Conservation (phyloP, 1,140 invertebrate genomes). For the Cyclargus thomasi region DNA sequence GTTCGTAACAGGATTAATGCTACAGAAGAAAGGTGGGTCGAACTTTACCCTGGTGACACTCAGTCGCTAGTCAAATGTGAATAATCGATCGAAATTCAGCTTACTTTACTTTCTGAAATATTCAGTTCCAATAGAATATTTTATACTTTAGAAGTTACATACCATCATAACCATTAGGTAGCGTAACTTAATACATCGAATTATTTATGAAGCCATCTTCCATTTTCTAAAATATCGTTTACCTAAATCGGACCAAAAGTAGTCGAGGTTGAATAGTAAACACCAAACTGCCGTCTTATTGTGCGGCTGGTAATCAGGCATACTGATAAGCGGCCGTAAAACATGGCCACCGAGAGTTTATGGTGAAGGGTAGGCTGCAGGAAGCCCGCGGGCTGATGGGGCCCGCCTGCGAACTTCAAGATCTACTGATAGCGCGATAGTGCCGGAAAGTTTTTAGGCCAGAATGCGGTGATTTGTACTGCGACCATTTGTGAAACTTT, state of each 20-base stretch:
- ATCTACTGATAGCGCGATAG: constrained; percentile 31
- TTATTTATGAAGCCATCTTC: too few species aligned
- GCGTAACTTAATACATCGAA: too few species aligned
- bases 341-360: background rate
- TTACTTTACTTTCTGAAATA: background rate
- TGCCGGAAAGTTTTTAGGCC: constrained; percentile 29
- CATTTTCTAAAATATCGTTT: too few species aligned
- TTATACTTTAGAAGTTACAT: too few species aligned
- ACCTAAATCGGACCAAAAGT: background rate
- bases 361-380: constrained; percentile 27
- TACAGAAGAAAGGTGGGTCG: background rate
- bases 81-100: background rate
- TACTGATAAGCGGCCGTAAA: background rate
- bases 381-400: constrained; percentile 40
- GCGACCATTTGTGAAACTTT: constrained; percentile 26
- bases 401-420: constrained; percentile 34
- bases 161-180: too few species aligned
- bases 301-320: background rate
- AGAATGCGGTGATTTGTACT: constrained; percentile 32
- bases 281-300: background rate
- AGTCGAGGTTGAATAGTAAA: background rate
- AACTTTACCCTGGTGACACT: background rate
- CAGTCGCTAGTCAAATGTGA: background rate
- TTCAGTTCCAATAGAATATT: background rate
- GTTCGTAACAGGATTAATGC: constrained; percentile 16